phyloP scores from a whole-genome alignment of 2,113 vertebrate species.

The Nerophis ophidion region DNA sequence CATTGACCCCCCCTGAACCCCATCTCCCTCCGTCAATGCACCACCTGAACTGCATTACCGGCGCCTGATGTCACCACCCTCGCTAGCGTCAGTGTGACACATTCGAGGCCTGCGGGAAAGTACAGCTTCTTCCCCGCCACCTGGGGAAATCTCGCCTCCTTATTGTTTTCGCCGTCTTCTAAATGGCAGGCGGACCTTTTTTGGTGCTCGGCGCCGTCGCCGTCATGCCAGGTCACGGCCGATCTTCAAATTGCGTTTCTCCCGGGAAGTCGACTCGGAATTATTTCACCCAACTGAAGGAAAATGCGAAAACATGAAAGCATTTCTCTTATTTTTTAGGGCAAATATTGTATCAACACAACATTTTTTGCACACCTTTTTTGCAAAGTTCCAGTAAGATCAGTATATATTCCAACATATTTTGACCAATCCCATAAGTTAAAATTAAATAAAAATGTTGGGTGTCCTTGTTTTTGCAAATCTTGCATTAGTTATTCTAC shows the following conservation, averaged over 20 bases:
- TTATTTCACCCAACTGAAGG: too few species aligned
- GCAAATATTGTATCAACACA: too few species aligned
- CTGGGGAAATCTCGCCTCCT: neutral
- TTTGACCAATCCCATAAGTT: too few species aligned
- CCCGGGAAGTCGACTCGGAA: neutral
- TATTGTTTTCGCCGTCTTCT: constrained; percentile 1
- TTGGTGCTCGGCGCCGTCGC: neutral
- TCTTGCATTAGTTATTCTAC: too few species aligned
- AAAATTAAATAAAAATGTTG: too few species aligned
- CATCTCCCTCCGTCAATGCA: too few species aligned
- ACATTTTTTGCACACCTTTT: too few species aligned
- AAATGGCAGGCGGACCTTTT: constrained; percentile 1
- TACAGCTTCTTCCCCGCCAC: neutral
- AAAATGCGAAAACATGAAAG: too few species aligned
- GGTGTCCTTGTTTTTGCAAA: too few species aligned
- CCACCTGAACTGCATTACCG: neutral
- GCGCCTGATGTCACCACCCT: neutral
- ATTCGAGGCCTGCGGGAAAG: neutral
- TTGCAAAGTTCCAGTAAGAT: too few species aligned
- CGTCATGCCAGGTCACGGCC: neutral
- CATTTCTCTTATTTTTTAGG: too few species aligned
- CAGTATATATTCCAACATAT: too few species aligned
- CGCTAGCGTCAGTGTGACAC: neutral
- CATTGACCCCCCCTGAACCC: neutral
- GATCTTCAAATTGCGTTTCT: neutral